A percentile compares a stretch with the other conserved stretches of the same genome.
Evolutionary conservation across 1,140 invertebrate species (phyloP).

Genomic region (Galleria mellonella): DNA sequence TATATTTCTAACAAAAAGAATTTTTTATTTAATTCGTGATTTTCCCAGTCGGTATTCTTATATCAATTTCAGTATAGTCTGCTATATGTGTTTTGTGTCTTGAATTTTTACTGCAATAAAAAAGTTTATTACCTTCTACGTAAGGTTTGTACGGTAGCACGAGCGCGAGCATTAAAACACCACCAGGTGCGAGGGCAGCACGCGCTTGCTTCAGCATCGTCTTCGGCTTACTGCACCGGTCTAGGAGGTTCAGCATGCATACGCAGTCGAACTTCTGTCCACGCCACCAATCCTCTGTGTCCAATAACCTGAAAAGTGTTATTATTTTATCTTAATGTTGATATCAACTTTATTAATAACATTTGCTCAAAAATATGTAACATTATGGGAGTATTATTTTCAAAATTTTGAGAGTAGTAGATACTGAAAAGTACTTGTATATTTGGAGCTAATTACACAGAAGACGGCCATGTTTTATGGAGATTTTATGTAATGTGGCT

Average conservation of each 20-base stretch:
- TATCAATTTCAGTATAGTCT: too few relatives aligned
- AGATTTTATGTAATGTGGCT: too few relatives aligned
- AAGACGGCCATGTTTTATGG: too few relatives aligned
- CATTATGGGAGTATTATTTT: too few relatives aligned
- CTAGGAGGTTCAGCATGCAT: constrained; percentile 91
- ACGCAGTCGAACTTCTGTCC: constrained; percentile 84
- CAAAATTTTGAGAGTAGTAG: too few relatives aligned
- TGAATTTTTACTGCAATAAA: not conserved
- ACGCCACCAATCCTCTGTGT: constrained; percentile 83
- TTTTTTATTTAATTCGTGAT: too few relatives aligned
- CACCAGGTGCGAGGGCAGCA: constrained; percentile 78
- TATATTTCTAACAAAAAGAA: too few relatives aligned
- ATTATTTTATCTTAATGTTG: too few relatives aligned
- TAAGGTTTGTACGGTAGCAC: constrained; percentile 93
- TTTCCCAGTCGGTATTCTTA: too few relatives aligned
- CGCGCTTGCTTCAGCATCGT: constrained; percentile 82
- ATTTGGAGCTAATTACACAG: too few relatives aligned
- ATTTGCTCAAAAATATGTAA: constrained; percentile 4
- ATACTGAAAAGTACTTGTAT: too few relatives aligned
- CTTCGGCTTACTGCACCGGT: constrained; percentile 89
- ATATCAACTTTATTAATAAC: not conserved
- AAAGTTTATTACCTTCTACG: constrained; percentile 80
- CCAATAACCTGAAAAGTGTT: constrained; percentile 79
- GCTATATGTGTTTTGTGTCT: too few relatives aligned
- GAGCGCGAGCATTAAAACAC: constrained; percentile 85